Percentiles rank a stretch among this genome's conserved stretches.
phyloP scores from a whole-genome alignment of 2,113 vertebrate species.

The Megaleporinus macrocephalus region DNA sequence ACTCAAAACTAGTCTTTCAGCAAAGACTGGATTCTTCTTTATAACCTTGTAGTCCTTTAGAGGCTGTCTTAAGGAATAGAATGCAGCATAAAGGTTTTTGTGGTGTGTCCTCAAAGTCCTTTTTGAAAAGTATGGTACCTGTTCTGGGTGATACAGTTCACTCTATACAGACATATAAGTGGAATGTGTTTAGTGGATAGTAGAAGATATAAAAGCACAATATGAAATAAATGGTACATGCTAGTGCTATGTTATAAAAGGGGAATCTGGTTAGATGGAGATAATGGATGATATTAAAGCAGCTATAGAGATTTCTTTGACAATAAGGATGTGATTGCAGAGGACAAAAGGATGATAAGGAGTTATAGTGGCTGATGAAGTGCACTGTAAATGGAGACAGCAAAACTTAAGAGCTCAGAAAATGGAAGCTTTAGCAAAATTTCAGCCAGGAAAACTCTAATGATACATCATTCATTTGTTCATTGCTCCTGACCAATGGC shows the following conservation, averaged over 20 bases:
- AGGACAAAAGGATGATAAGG: not conserved
- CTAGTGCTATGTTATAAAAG: not conserved
- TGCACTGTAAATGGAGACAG: not conserved
- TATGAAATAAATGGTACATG: not conserved
- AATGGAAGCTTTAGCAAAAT: no score
- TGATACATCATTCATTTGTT: no score
- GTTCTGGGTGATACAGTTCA: conserved; percentile 5
- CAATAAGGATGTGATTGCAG: not conserved
- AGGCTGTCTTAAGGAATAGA: not conserved
- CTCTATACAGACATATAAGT: not conserved
- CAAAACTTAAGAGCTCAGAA: not conserved
- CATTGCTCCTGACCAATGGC: no score
- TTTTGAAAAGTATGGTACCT: not conserved
- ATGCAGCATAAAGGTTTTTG: not conserved
- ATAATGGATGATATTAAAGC: not conserved
- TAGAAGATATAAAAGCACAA: not conserved
- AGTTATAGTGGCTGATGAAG: not conserved
- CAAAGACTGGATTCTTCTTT: no score
- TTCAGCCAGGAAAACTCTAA: no score
- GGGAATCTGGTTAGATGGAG: not conserved
- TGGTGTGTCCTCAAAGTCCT: not conserved
- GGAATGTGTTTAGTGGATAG: not conserved
- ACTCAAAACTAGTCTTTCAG: not conserved
- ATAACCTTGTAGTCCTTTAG: no score
- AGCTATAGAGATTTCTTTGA: not conserved